Evolutionary conservation across 2,888 invertebrate genomes (phyloP).

Genomic region (Rhabditoides inermis): DNA sequence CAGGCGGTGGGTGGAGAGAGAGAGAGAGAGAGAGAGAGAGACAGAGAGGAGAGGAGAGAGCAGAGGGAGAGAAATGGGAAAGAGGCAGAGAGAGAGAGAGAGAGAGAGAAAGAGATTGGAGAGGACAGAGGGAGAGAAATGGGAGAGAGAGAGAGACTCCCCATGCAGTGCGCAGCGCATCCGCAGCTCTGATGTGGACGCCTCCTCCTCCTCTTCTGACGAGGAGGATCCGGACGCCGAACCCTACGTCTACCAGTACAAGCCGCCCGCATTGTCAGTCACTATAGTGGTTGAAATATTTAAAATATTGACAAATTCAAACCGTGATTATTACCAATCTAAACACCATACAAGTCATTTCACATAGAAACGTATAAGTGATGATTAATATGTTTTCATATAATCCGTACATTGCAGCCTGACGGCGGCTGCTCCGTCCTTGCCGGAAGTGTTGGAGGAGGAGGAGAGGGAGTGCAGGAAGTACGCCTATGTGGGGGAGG

Average conservation of each 20-base stretch:
- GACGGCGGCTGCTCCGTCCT: conserved; percentile 9
- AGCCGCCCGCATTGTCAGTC: no score
- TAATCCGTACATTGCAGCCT: not conserved
- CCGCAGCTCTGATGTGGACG: not conserved
- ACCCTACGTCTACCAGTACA: no score
- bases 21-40: conserved; percentile 3
- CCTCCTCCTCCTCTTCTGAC: conserved; percentile 14
- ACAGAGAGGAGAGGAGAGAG: no score
- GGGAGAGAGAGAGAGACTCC: conserved; percentile 3
- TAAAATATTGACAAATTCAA: no score
- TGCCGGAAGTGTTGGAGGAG: conserved; percentile 16
- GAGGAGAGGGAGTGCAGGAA: conserved; percentile 14
- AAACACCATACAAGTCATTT: no score
- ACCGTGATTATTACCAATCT: no score
- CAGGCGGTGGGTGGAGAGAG: no score
- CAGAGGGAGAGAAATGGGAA: not conserved
- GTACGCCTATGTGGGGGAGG: conserved; percentile 16
- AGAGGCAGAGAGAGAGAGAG: conserved; percentile 2
- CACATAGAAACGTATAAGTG: no score
- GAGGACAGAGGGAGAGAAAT: conserved; percentile 6
- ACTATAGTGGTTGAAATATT: no score
- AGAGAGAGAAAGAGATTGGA: conserved; percentile 2
- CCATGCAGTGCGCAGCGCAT: no score
- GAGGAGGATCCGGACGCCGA: conserved; percentile 21
- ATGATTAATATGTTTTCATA: no score